phyloP scores from a whole-genome alignment of 2,797 vertebrate genomes.

The Arnoldichthys spilopterus region DNA sequence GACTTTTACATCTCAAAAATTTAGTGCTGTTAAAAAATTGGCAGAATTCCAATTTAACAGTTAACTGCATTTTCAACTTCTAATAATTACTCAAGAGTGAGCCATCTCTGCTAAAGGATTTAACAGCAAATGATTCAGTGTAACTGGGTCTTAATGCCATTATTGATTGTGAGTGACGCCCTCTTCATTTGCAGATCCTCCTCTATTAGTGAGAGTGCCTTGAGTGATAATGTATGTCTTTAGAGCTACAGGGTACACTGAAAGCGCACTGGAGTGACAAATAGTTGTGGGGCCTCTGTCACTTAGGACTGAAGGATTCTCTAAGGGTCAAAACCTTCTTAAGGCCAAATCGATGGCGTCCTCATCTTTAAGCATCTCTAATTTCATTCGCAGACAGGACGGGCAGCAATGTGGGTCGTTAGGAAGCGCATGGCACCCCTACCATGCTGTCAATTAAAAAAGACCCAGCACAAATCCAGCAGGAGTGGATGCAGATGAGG shows the following conservation, averaged over 20 bases:
- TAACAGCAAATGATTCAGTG: conserved; percentile 15
- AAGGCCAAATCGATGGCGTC: conserved; percentile 64
- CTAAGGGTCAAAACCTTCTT: conserved; percentile 65
- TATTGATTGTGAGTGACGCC: conserved; percentile 26
- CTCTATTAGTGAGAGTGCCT: conserved; percentile 25
- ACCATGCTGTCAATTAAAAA: conserved; percentile 29
- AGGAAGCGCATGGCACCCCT: conserved; percentile 26
- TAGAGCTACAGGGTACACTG: conserved; percentile 23
- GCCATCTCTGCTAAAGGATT: background rate
- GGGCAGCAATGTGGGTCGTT: conserved; percentile 43
- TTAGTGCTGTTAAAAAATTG: too few species aligned
- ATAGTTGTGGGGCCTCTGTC: conserved; percentile 46
- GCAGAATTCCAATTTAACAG: too few species aligned
- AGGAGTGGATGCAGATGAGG: conserved; percentile 37
- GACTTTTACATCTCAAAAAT: too few species aligned
- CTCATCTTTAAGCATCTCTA: conserved; percentile 61
- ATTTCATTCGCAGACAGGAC: conserved; percentile 56
- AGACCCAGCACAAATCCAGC: conserved; percentile 19
- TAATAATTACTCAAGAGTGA: background rate
- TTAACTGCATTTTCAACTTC: background rate
- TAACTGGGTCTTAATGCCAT: conserved; percentile 13
- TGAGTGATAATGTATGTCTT: conserved; percentile 35
- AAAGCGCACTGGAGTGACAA: conserved; percentile 43
- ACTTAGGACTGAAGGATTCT: conserved; percentile 61
- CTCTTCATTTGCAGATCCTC: conserved; percentile 19